Percentiles rank a stretch among this genome's conserved stretches.
Evolutionary conservation across 2,113 vertebrate genomes (phyloP).

Genomic region (Peromyscus californicus): DNA sequence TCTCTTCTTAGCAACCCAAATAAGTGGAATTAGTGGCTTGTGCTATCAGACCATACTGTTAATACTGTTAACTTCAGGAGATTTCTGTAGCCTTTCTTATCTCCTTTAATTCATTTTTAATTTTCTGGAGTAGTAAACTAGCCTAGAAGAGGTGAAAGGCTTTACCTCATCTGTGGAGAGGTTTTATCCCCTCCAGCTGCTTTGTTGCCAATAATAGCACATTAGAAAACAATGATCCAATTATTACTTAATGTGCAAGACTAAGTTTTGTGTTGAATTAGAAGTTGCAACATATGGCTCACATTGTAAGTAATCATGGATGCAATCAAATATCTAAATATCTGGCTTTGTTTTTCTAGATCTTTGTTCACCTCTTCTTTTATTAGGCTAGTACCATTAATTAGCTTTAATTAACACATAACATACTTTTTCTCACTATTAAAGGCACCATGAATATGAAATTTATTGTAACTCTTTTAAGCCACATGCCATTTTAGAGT

Average conservation of each 20-base stretch:
- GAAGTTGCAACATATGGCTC: neutral
- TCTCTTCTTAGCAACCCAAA: neutral
- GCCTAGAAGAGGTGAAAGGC: neutral
- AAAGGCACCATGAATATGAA: neutral
- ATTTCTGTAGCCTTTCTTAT: neutral
- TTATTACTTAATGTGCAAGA: neutral
- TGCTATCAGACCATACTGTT: neutral
- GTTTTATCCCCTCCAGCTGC: neutral
- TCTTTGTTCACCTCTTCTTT: neutral
- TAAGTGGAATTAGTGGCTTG: neutral
- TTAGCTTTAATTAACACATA: conserved; percentile 39
- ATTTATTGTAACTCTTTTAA: conserved; percentile 29
- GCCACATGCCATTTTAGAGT: neutral
- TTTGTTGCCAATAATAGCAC: conserved; percentile 12
- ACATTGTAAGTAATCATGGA: neutral
- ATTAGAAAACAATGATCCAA: neutral
- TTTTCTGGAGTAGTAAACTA: neutral
- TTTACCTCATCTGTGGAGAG: neutral
- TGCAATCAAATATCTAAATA: neutral
- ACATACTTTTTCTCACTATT: conserved; percentile 10
- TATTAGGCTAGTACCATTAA: neutral
- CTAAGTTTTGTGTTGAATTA: neutral
- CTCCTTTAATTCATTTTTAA: neutral
- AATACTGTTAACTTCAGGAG: neutral
- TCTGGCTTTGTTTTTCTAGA: neutral